Evolutionary conservation across 2,888 invertebrate species (phyloP), one percentile per base, ranked within the genome.

Genomic region (Pecten maximus): DNA sequence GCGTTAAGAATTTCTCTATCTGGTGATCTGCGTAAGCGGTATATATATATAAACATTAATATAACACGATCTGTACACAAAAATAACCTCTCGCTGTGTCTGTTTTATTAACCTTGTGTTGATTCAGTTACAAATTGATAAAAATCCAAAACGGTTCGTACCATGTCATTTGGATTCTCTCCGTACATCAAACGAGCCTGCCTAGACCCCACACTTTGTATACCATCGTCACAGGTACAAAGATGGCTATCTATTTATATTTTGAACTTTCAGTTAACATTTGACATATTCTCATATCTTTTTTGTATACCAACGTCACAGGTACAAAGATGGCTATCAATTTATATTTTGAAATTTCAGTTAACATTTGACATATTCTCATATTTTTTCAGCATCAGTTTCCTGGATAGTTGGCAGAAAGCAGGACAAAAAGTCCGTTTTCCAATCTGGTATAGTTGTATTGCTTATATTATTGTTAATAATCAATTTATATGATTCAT

Each of bases 141-240:
- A 35, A 74, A 74, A 74, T 74, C 74, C 74, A 10, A 35, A 74
- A 74, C 74, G 74, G 28, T 74, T 74, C 35, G 74, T 19, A 28
- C 35, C 74, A 74, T 74, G 74, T 28, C 35, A 10, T 74, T 74
- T 28, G 28, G 28, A 54, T 54, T 54, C 54, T 54, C 28, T 74
- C 19, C 35, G 35, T 35, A 74, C 74, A 74, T 74, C 74, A 74
- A 74, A 74, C 35, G 10, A 10, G 35, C 74, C 28, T 28, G 35
- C 10, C 60, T 60, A 60, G 74, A 74, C 74, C 74, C 35, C 74
- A 74, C 74, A 74, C 74, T 74, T 74, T 74, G 74, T 74, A 74
- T 35, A 28, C n/a, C 12, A 8, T 10, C 28, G 35, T 74, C 74
- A 2, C 74, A 74, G 74, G 74, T 74, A 74, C 0, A 28, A 8